A percentile compares a stretch with the other conserved stretches of the same genome.
Evolutionary conservation across 2,888 invertebrate genomes (phyloP).

Genomic region (Trilocha varians): DNA sequence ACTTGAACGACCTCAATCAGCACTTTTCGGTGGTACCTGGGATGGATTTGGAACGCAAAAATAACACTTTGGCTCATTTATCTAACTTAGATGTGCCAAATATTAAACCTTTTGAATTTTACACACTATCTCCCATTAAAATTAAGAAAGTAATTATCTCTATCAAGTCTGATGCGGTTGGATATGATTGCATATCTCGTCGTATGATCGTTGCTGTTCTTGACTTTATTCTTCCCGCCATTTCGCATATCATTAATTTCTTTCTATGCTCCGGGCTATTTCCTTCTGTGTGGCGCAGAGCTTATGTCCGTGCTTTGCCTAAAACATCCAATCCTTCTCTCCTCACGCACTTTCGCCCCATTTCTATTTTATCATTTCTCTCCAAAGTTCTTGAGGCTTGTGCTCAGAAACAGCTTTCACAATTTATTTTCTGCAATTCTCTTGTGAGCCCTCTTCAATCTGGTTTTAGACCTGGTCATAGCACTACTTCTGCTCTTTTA

Average conservation of each 20-base stretch:
- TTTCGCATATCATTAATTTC: conserved; percentile 5
- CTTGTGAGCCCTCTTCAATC: no score
- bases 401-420: no score
- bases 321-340: no score
- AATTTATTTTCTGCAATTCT: no score
- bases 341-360: no score
- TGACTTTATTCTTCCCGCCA: not conserved
- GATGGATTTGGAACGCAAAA: not conserved
- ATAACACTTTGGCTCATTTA: not conserved
- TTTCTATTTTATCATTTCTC: no score
- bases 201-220: conserved; percentile 1
- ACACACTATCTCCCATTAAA: not conserved
- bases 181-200: conserved; percentile 1
- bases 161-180: no score
- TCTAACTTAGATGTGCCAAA: not conserved
- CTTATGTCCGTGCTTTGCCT: not conserved
- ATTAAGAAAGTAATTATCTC: conserved; percentile 4
- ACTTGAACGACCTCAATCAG: conserved; percentile 1
- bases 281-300: conserved; percentile 4
- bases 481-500: no score
- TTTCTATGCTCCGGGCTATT: not conserved
- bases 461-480: no score
- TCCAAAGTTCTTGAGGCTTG: no score
- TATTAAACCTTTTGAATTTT: conserved; percentile 1
- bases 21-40: not conserved